phyloP scores from a whole-genome alignment of 2,888 invertebrate genomes.

The Petrophora chlorosata region DNA sequence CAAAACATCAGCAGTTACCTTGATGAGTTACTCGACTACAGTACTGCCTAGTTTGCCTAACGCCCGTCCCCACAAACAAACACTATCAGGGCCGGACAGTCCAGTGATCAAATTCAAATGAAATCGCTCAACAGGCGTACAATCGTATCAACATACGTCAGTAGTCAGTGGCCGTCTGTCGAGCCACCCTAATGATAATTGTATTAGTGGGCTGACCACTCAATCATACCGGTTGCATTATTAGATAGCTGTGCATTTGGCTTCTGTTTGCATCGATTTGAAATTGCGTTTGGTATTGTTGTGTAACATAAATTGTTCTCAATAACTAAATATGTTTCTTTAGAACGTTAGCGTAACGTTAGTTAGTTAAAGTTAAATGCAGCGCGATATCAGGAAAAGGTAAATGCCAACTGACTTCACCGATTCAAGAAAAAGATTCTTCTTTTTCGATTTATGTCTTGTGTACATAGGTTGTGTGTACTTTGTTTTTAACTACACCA shows the following conservation, averaged over 20 bases:
- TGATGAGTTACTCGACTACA: slow-evolving; percentile 21
- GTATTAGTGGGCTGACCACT: slow-evolving; percentile 46
- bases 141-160: slow-evolving; percentile 80
- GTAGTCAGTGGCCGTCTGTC: slow-evolving; percentile 61
- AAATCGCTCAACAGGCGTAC: slow-evolving; percentile 73
- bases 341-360: too few relatives aligned
- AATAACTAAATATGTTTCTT: neutral
- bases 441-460: too few relatives aligned
- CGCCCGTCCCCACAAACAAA: slow-evolving; percentile 53
- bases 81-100: slow-evolving; percentile 74
- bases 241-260: slow-evolving; percentile 20
- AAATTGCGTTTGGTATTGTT: slow-evolving; percentile 14
- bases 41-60: slow-evolving; percentile 20
- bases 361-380: neutral
- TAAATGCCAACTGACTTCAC: too few relatives aligned
- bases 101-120: slow-evolving; percentile 82
- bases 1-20: slow-evolving; percentile 14
- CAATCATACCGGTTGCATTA: slow-evolving; percentile 33
- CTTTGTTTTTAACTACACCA: too few relatives aligned
- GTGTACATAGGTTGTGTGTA: too few relatives aligned
- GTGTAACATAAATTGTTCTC: neutral
- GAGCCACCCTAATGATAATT: slow-evolving; percentile 52
- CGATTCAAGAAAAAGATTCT: too few relatives aligned
- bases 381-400: too few relatives aligned
- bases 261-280: slow-evolving; percentile 31